Percentiles rank a stretch among this genome's conserved stretches.
Evolutionary conservation across 2,113 vertebrate genomes (phyloP).

Genomic region (Zapus hudsonius): DNA sequence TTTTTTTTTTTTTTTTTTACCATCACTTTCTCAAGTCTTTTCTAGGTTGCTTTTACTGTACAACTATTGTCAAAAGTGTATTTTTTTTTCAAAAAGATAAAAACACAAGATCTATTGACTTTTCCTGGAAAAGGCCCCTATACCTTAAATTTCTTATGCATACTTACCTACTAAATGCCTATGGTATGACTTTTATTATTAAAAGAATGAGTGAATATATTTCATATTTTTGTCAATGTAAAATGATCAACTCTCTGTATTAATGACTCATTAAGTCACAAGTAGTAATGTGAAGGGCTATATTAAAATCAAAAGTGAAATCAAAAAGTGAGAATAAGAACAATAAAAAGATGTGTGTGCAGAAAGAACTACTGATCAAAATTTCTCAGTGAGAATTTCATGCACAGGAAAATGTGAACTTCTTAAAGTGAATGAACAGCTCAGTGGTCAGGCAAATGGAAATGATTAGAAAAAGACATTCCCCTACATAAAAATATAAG

Average conservation of each 20-base stretch:
- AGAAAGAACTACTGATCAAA: slow-evolving; percentile 59
- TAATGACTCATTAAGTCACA: slow-evolving; percentile 56
- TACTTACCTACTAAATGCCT: slow-evolving; percentile 48
- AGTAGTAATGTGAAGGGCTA: slow-evolving; percentile 49
- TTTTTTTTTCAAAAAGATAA: slow-evolving; percentile 1
- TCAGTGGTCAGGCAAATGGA: slow-evolving; percentile 75
- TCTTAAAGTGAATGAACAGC: slow-evolving; percentile 73
- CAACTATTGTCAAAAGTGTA: neutral
- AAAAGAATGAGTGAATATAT: slow-evolving; percentile 41
- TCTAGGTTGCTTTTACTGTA: neutral
- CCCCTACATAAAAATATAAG: slow-evolving; percentile 61
- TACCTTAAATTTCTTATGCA: slow-evolving; percentile 14
- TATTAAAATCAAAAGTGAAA: slow-evolving; percentile 59
- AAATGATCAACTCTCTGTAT: slow-evolving; percentile 50
- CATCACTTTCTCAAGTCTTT: neutral
- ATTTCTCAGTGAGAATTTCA: slow-evolving; percentile 58
- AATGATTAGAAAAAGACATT: slow-evolving; percentile 72
- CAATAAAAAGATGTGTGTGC: slow-evolving; percentile 23
- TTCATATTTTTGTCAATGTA: slow-evolving; percentile 25
- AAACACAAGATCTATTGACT: slow-evolving; percentile 29
- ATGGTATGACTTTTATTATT: slow-evolving; percentile 25
- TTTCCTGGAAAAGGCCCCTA: slow-evolving; percentile 22
- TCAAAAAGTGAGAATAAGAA: slow-evolving; percentile 51
- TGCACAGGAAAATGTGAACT: slow-evolving; percentile 53
- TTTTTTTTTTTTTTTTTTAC: no score